A percentile compares a stretch with the other conserved stretches of the same genome.
These are phyloP conservation scores for Otocyon megalotis DNA, from an alignment of 2,113 vertebrate species.

Conservation along the genomic window DNA sequence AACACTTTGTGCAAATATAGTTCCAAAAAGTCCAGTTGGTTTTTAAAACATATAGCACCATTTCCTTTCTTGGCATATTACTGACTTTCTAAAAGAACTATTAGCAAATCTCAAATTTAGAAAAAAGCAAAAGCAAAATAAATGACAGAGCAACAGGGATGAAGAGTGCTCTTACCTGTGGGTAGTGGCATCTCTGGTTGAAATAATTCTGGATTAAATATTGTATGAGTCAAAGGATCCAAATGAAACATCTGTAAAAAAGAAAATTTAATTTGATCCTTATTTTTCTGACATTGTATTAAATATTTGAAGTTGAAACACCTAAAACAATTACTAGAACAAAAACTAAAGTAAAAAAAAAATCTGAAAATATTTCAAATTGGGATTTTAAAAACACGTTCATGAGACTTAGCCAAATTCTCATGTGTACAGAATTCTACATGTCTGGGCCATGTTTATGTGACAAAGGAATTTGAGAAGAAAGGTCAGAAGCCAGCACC, in stretches of 20 bases:
- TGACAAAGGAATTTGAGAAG: background rate
- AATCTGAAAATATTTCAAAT: constrained; percentile 23
- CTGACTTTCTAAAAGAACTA: constrained; percentile 41
- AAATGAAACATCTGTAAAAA: constrained; percentile 86
- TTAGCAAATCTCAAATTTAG: background rate
- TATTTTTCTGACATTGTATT: background rate
- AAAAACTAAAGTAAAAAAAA: constrained; percentile 24
- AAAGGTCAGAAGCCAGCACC: background rate
- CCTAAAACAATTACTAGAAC: background rate
- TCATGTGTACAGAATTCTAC: background rate
- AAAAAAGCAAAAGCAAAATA: constrained; percentile 47
- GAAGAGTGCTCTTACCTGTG: constrained; percentile 82
- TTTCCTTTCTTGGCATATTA: background rate
- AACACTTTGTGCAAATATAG: background rate
- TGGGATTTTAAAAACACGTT: background rate
- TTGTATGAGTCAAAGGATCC: constrained; percentile 81
- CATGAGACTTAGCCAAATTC: background rate
- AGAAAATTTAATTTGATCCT: constrained; percentile 45
- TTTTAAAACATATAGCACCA: constrained; percentile 30
- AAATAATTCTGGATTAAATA: constrained; percentile 87
- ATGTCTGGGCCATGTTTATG: background rate
- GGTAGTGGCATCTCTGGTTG: constrained; percentile 84
- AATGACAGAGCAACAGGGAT: constrained; percentile 37
- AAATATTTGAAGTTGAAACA: background rate
- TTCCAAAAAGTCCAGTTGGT: constrained; percentile 1